Percentiles rank a stretch among this genome's conserved stretches.
Evolutionary conservation across 92 coral and sea anemone genomes (phyloP).

Genomic region (Virgularia gustaviana): DNA sequence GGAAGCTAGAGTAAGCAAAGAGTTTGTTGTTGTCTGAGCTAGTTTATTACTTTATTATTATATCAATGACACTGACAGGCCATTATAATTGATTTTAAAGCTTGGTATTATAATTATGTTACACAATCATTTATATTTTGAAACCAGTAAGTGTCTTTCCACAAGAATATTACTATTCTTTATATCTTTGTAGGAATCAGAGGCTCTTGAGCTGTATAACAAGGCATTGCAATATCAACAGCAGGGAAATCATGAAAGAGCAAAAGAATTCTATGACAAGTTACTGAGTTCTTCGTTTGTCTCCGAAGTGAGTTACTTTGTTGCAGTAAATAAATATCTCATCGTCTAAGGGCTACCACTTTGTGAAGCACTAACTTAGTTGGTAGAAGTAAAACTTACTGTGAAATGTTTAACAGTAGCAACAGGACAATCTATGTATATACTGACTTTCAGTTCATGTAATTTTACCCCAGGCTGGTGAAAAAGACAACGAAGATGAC

Average conservation of each 20-base stretch:
- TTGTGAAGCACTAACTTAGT: too few relatives aligned
- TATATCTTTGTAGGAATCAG: conserved; percentile 64
- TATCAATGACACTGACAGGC: too few relatives aligned
- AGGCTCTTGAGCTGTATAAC: conserved; percentile 87
- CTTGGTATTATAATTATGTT: too few relatives aligned
- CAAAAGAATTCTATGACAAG: conserved; percentile 74
- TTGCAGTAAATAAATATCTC: too few relatives aligned
- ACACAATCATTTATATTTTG: background rate
- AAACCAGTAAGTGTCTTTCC: background rate
- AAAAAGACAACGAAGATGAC: conserved; percentile 57
- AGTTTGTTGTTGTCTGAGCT: background rate
- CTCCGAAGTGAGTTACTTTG: conserved; percentile 74
- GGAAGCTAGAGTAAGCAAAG: conserved; percentile 76
- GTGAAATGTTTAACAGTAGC: too few relatives aligned
- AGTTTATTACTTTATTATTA: too few relatives aligned
- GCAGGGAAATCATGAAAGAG: conserved; percentile 63
- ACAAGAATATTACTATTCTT: background rate
- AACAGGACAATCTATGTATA: too few relatives aligned
- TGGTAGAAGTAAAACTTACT: too few relatives aligned
- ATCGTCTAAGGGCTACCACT: too few relatives aligned
- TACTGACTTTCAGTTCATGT: background rate
- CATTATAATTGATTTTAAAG: too few relatives aligned
- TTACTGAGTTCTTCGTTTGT: conserved; percentile 71
- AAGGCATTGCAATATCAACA: conserved; percentile 82
- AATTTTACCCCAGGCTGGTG: conserved; percentile 1